Conservation (phyloP, 2,888 invertebrate genomes). For the Cephus nigrinus region DNA sequence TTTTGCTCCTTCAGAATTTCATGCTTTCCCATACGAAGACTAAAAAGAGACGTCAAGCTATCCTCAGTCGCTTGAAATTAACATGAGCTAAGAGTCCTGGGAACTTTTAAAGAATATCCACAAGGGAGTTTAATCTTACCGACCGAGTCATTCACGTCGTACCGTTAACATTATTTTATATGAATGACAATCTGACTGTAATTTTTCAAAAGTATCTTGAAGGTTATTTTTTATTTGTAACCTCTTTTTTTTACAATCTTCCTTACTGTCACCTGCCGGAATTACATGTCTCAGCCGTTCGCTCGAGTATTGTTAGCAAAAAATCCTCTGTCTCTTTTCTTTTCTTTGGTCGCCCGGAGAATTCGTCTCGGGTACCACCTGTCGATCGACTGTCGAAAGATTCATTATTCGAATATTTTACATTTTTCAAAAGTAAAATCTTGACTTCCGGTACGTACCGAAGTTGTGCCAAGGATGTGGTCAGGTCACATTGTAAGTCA, state of each 20-base stretch:
- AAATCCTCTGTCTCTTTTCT: neutral
- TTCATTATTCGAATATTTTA: neutral
- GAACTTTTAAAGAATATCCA: neutral
- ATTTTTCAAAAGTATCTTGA: neutral
- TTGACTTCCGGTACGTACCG: neutral
- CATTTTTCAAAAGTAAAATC: neutral
- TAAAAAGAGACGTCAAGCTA: neutral
- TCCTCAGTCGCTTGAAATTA: neutral
- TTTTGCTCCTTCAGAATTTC: neutral
- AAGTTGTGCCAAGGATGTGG: neutral
- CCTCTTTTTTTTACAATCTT: neutral
- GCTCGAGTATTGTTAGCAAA: neutral
- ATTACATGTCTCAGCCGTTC: too few relatives aligned
- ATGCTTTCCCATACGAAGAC: neutral
- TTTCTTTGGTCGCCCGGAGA: neutral
- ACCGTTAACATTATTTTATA: neutral
- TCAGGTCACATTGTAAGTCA: neutral
- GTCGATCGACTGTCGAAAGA: neutral
- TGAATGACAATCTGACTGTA: neutral
- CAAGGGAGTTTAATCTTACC: neutral
- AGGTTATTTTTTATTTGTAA: neutral
- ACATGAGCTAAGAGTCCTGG: neutral
- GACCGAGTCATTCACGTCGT: neutral
- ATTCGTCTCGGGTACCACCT: neutral
- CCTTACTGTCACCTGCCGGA: neutral